Conservation (phyloP, 2,797 vertebrate species). For the Rallus crepitans region DNA sequence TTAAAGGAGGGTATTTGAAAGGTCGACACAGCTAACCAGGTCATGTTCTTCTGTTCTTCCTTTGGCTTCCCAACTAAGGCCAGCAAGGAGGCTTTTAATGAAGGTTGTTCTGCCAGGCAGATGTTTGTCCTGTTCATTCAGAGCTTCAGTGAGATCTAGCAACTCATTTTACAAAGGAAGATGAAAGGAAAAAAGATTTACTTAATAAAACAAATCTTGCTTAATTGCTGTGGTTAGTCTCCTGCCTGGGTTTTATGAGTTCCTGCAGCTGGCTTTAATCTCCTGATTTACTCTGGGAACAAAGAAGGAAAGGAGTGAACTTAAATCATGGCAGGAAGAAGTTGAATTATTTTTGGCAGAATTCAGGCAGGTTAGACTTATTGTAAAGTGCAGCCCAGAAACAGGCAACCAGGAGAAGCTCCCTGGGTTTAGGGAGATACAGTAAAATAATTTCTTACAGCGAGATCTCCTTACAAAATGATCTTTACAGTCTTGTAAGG, state of each 20-base stretch:
- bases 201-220: constrained; percentile 30
- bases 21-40: neutral
- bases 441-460: neutral
- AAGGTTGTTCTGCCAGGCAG: neutral
- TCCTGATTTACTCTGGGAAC: constrained; percentile 30
- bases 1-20: neutral
- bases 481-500: neutral
- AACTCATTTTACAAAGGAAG: constrained; percentile 10
- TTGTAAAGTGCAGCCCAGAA: neutral
- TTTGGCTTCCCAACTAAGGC: neutral
- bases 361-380: neutral
- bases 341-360: constrained; percentile 39
- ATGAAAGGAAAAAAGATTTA: constrained; percentile 36
- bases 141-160: neutral
- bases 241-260: constrained; percentile 40
- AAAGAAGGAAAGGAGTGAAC: constrained; percentile 34
- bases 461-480: neutral
- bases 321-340: constrained; percentile 46
- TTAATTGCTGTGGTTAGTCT: constrained; percentile 47
- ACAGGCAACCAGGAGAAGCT: neutral
- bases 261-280: constrained; percentile 57
- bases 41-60: neutral
- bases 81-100: neutral
- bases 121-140: neutral
- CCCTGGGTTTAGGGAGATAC: neutral